phyloP scores from a whole-genome alignment of 2,797 vertebrate genomes.

The Crax fasciolata region DNA sequence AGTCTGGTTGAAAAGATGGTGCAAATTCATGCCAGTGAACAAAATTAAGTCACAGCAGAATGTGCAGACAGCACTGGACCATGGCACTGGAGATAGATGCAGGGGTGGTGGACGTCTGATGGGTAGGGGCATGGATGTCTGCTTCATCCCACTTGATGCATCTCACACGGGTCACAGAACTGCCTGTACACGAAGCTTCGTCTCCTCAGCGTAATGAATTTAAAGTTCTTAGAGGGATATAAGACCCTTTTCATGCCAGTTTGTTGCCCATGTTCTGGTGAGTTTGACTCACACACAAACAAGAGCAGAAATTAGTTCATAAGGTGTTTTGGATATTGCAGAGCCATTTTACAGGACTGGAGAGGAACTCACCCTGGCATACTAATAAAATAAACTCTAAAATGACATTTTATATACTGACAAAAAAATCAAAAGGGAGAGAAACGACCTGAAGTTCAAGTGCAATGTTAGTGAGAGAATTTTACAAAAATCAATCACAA shows the following conservation, averaged over 20 bases:
- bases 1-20: neutral
- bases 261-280: neutral
- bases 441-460: neutral
- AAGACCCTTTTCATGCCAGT: neutral
- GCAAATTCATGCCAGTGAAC: neutral
- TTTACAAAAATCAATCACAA: slow-evolving; percentile 21
- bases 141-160: neutral
- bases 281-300: neutral
- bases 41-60: neutral
- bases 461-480: neutral
- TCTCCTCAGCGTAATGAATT: neutral
- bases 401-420: neutral
- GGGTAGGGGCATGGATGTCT: neutral
- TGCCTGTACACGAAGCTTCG: neutral
- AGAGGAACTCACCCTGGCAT: neutral
- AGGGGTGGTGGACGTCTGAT: neutral
- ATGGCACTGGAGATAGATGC: neutral
- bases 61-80: neutral
- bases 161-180: neutral
- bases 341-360: neutral
- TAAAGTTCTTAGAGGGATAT: neutral
- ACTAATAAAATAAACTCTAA: neutral
- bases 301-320: neutral
- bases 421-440: neutral
- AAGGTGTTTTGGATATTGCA: neutral